Conservation (phyloP, 2,113 vertebrate species). For the Calidris pygmaea region DNA sequence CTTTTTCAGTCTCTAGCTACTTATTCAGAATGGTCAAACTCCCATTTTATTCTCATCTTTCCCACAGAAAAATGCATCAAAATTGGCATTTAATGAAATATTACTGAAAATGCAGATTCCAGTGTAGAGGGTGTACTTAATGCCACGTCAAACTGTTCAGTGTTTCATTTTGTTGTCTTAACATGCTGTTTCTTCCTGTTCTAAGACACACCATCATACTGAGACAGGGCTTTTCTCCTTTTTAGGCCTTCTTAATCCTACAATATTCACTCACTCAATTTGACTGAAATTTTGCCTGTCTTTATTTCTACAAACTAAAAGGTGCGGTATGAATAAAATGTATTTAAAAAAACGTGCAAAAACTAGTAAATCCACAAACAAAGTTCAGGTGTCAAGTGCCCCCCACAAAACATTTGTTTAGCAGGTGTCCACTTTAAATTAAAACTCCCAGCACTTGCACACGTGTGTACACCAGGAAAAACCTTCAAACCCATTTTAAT, state of each 20-base stretch:
- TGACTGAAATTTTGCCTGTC: neutral
- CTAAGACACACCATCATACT: neutral
- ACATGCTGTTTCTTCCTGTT: neutral
- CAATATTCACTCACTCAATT: neutral
- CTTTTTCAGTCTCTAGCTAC: neutral
- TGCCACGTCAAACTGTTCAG: neutral
- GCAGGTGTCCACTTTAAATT: neutral
- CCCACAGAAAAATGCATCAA: neutral
- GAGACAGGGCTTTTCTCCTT: neutral
- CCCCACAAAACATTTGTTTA: neutral
- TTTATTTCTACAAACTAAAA: neutral
- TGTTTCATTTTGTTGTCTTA: neutral
- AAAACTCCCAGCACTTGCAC: neutral
- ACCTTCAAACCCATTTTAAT: neutral
- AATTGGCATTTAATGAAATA: neutral
- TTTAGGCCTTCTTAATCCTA: neutral
- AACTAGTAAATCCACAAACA: neutral
- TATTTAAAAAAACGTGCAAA: neutral
- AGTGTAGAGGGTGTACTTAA: neutral
- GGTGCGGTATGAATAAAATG: neutral
- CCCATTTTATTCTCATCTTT: neutral
- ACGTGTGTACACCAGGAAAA: neutral
- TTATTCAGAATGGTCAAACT: neutral
- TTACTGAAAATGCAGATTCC: neutral
- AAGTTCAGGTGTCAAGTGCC: neutral